Base-by-base conservation (phyloP, 1,140 invertebrate genomes). In the Trachymyrmex cornetzi region DNA sequence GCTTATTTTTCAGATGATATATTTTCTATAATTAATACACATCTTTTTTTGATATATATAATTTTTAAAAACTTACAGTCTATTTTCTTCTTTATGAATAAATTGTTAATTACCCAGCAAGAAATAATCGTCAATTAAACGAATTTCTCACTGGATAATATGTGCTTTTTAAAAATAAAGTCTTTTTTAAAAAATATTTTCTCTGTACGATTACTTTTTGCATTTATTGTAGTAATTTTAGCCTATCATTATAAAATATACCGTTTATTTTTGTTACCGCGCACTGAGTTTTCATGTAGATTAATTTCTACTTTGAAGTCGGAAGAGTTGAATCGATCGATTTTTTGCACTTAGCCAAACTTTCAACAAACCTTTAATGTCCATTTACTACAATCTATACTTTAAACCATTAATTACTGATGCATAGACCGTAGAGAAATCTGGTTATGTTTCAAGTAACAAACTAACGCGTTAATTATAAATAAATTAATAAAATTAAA, bases 331-430 rank as follows among this genome's bases (percentile, higher is more conserved):
- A 12, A 59, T 59, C n/a, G 30, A 55, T 19, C 16, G 19, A n/a
- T 75, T 57, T 75, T n/a, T 14, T 75, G 27, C 12, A 57, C 4
- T 75, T 19, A n/a, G 0, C 3, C 3, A 75, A 75, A 30, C n/a
- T 7, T 22, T 3, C 53, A 57, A 38, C 34, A 0, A 57, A n/a
- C 7, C 14, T 22, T 1, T 30, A 57, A 38, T 74, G 2, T 16
- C 14, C 14, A 75, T 57, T 75, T 22, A 55, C 27, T 34, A 34
- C 16, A 74, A 74, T 19, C 53, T 75, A 24, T 38, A 75, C 59
- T 75, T 75, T 44, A 30, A n/a, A 57, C 27, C 2, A 5, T 75
- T 59, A 57, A 75, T 38, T 7, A 59, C 12, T 12, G 1, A 4
- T 38, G 11, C n/a, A 57, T 57, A 38, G 7, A 57, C 11, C 14